These are phyloP conservation scores for Atrichornis clamosus DNA, from an alignment of 2,113 vertebrate species.

Conservation along the genomic window DNA sequence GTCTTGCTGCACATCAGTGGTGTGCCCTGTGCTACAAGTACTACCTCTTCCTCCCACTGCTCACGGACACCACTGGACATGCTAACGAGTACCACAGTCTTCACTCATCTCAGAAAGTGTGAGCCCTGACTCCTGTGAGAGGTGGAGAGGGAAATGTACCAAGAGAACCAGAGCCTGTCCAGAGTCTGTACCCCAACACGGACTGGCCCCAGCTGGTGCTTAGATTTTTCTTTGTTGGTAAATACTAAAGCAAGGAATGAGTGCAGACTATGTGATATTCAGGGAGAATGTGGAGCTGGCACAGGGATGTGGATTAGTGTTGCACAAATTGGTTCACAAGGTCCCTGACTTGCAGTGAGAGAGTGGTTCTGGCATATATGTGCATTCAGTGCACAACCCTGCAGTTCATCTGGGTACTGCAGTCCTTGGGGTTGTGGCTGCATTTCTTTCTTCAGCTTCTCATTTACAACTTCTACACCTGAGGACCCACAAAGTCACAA, in stretches of 20 bases:
- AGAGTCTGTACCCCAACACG: not conserved
- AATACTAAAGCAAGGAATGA: not conserved
- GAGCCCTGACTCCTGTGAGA: rapidly evolving
- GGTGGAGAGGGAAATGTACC: not conserved
- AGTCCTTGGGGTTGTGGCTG: not conserved
- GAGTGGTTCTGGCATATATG: not conserved
- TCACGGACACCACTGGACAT: not conserved
- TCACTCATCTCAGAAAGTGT: not conserved
- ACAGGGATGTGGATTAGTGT: not conserved
- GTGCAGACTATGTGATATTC: not conserved
- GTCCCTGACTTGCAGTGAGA: not conserved
- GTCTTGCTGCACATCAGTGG: not conserved
- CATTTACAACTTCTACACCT: not conserved
- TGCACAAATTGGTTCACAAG: not conserved
- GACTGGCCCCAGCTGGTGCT: not conserved
- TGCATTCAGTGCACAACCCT: rapidly evolving
- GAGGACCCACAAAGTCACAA: not conserved
- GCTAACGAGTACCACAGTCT: not conserved
- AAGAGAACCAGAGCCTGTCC: not conserved
- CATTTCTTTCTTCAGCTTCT: not conserved
- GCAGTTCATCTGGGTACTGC: not conserved
- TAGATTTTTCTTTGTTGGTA: not conserved
- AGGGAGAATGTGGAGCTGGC: not conserved
- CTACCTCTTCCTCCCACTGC: not conserved
- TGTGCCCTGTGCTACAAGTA: not conserved